Base-by-base conservation (phyloP, 2,888 invertebrate genomes). In the Ophion ellenae region DNA sequence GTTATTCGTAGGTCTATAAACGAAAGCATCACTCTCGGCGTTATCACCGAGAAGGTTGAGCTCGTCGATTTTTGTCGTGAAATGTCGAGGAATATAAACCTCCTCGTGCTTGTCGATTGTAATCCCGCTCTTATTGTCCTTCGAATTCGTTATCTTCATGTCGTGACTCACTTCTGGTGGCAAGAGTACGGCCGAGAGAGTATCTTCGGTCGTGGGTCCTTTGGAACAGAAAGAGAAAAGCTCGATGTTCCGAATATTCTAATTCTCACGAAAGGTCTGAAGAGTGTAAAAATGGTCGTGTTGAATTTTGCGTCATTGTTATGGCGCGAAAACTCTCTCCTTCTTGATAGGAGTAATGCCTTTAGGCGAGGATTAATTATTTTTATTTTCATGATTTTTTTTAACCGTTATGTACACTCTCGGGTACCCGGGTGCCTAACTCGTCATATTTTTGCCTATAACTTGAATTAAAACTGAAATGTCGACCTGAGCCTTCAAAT, bases 1-100 rank as follows among this genome's bases (percentile, higher is more conserved):
- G 40, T 61, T 85, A 4, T 53, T 78, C 36, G 86, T 64, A 20
- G 86, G 67, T 63, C 75, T 85, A 24, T 77, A 85, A 20, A 83
- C 77, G 20, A 86, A 86, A 77, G 59, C 87, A 77, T 88, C 89
- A 28, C 76, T 76, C 63, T 90, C 89, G 10, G 53, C 83, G 70
- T 36, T 87, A 32, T 91, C 91, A 2, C 92, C 91, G 6, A 92
- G 90, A 53, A 92, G 84, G 86, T 92, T 90, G 24, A 92, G 82
- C 63, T 93, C 91, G 70, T 90, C 88, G 45, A 92, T 90, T 73
- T 91, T 89, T 6, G 90, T 91, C 40, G 84, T 76, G 40, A 88
- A 92, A 75, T 84, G 76, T 47, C 81, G 85, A 36, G 73, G 73
- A 75, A 47, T 40, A 24, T 40, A 77, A 61, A 59, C 69, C 17